Percentiles rank a stretch among this genome's conserved stretches.
phyloP scores from a whole-genome alignment of 2,888 invertebrate species.

The Tipula lateralis region DNA sequence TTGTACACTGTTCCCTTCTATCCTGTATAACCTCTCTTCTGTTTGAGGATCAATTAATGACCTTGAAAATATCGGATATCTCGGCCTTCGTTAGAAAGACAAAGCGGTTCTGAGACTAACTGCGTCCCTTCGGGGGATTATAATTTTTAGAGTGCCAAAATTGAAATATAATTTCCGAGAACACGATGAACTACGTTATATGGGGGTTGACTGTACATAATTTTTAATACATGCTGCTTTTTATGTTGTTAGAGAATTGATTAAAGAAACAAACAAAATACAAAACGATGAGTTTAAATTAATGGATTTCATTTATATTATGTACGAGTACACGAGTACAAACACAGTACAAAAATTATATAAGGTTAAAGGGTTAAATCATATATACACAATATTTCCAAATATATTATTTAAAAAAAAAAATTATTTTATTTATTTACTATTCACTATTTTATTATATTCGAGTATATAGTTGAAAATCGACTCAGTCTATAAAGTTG shows the following conservation, averaged over 20 bases:
- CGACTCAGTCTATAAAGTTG: background rate
- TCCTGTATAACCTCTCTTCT: no score
- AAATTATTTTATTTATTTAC: background rate
- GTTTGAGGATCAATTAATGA: no score
- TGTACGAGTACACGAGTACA: background rate
- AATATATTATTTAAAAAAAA: background rate
- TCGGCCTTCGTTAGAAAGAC: no score
- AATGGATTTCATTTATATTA: constrained; percentile 3
- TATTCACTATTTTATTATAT: background rate
- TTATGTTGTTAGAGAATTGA: background rate
- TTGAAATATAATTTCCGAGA: no score
- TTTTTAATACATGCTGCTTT: background rate
- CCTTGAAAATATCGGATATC: no score
- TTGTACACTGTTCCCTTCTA: no score
- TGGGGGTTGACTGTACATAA: background rate
- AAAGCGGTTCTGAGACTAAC: no score
- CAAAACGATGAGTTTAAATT: constrained; percentile 24
- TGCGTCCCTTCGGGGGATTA: no score
- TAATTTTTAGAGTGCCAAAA: no score
- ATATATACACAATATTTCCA: background rate
- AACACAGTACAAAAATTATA: background rate
- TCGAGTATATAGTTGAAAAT: background rate
- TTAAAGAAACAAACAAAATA: constrained; percentile 2
- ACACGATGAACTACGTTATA: background rate
- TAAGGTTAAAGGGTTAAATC: constrained; percentile 15